Base-by-base conservation (phyloP, 2,797 vertebrate species). In the Parotocinclus haroldoi region DNA sequence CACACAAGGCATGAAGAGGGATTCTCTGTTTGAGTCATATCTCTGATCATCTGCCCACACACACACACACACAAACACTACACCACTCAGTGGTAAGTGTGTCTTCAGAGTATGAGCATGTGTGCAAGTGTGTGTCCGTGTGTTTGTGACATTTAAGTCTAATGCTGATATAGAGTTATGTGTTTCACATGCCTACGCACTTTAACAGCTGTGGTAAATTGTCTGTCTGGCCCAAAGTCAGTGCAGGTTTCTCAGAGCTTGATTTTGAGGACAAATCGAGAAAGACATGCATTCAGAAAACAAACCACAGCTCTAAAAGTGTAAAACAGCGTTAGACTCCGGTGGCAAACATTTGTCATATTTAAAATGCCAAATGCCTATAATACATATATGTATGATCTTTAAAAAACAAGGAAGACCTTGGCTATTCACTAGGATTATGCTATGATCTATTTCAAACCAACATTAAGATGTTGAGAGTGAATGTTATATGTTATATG, bases 1-100 rank as follows among this genome's bases (percentile, higher is more conserved):
- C 82, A 77, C 80, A 77, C 74, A 76, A 27, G 84, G 80, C 82
- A 82, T 84, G 80, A 81, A 84, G 80, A 86, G 83, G 79, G 84
- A 82, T 84, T 89, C 84, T 89, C 87, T 81, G 79, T 86, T 87
- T 89, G 87, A 90, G 82, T 89, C 89, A 89, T 80, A 81, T 78
- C 78, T 71, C 72, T 75, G 80, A 84, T 87, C 79, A 75, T 83
- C 86, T 86, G 82, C 87, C 87, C 76, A 58, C 68, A 72, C 63
- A 72, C 63, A 63, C 61, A 62, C 48, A 42, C 61, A 71, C 70
- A 70, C 57, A 60, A 53, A 49, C 58, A 72, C 69, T 54, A 56
- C 60, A 76, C 18, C 18, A 40, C 42, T 69, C 61, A 69, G 63
- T 66, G 66, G 62, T 63, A 70, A 74, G 17, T 37, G 49, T 44